A percentile compares a stretch with the other conserved stretches of the same genome.
phyloP scores from a whole-genome alignment of 2,113 vertebrate genomes.

The Diglossa brunneiventris region DNA sequence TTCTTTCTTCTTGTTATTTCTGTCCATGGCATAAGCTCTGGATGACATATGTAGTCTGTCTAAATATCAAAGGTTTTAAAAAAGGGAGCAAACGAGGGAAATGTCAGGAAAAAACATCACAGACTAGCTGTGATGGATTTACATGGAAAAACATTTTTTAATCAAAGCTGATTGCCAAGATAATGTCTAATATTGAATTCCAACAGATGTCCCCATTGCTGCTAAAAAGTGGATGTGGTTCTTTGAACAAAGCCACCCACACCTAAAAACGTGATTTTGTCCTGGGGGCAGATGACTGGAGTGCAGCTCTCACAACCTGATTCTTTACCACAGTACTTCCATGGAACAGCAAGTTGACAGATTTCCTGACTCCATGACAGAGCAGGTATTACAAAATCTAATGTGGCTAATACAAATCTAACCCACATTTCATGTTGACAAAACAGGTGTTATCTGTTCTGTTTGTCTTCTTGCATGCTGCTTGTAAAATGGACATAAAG shows the following conservation, averaged over 20 bases:
- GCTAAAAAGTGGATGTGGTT: neutral
- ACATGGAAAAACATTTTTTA: neutral
- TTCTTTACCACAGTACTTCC: neutral
- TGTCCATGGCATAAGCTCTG: neutral
- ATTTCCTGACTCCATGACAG: neutral
- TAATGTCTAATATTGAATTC: neutral
- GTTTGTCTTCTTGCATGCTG: neutral
- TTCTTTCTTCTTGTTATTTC: constrained; percentile 17
- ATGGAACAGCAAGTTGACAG: neutral
- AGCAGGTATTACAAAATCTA: neutral
- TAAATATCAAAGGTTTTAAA: constrained; percentile 34
- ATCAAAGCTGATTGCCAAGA: neutral
- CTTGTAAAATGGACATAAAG: neutral
- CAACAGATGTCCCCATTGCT: neutral
- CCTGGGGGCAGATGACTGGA: neutral
- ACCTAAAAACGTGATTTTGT: neutral
- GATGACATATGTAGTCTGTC: neutral
- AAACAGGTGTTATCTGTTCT: neutral
- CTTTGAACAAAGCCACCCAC: neutral
- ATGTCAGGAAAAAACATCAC: neutral
- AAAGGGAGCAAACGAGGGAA: neutral
- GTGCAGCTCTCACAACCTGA: neutral
- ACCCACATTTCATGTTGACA: neutral
- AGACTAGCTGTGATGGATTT: neutral
- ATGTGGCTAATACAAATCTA: neutral